Percentiles rank a stretch among this genome's conserved stretches.
These are phyloP conservation scores for Oligia strigilis DNA, from an alignment of 2,888 invertebrate genomes.

Conservation along the genomic window DNA sequence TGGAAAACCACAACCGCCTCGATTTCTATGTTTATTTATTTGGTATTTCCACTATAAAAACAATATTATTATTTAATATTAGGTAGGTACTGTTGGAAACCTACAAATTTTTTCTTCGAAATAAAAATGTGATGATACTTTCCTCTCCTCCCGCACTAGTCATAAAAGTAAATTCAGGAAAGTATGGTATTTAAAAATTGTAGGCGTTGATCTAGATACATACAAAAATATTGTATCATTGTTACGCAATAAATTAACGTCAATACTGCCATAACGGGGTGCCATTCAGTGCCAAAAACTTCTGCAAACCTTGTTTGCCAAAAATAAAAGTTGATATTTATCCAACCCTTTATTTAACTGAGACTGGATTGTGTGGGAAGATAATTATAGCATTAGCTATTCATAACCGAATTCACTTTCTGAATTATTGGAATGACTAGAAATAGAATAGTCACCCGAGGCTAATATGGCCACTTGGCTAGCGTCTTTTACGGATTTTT, in stretches of 20 bases:
- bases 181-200: slow-evolving; percentile 31
- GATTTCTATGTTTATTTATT: slow-evolving; percentile 32
- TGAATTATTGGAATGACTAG: slow-evolving; percentile 7
- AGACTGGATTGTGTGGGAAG: slow-evolving; percentile 36
- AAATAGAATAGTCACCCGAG: not conserved
- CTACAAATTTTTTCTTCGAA: slow-evolving; percentile 3
- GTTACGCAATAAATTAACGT: slow-evolving; percentile 31
- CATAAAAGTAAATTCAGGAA: slow-evolving; percentile 19
- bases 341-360: slow-evolving; percentile 49
- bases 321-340: slow-evolving; percentile 54
- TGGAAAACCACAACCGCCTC: slow-evolving; percentile 41
- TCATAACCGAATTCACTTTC: slow-evolving; percentile 27
- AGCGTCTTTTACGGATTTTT: not conserved
- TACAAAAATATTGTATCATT: slow-evolving; percentile 31
- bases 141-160: slow-evolving; percentile 20
- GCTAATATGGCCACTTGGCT: not conserved
- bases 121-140: slow-evolving; percentile 4
- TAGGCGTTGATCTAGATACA: slow-evolving; percentile 41
- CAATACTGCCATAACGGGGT: slow-evolving; percentile 48
- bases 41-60: slow-evolving; percentile 24
- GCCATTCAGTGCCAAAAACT: slow-evolving; percentile 49
- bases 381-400: slow-evolving; percentile 27
- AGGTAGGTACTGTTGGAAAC: not conserved
- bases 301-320: slow-evolving; percentile 51
- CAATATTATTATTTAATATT: slow-evolving; percentile 17